Evolutionary conservation across 2,113 vertebrate genomes (phyloP), one percentile per base, ranked within the genome.

Genomic region (Zapornia atra): DNA sequence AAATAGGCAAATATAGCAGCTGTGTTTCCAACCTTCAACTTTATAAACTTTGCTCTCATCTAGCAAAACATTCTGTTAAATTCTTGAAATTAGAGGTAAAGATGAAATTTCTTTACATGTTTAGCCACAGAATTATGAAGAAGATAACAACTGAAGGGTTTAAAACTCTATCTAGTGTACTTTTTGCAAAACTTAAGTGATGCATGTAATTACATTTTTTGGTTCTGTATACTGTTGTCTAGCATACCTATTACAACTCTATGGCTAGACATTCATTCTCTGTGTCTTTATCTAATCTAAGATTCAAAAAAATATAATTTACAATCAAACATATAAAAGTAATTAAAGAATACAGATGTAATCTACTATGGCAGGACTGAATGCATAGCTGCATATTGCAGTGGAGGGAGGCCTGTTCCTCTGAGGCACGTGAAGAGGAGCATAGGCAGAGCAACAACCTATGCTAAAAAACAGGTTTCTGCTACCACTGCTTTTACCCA

Each of bases 21-120:
- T 95, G 38, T 44, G 28, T 85, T 97, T 90, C 90, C 90, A 97
- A 54, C 76, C 90, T 95, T 94, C 76, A 87, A 75, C 86, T 96
- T 95, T 9, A 36, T 84, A 95, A 97, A 93, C 31, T 96, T 96
- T 54, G 6, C 34, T 77, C 28, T 95, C n/a, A 92, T 83, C 18
- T 20, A 95, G 63, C 21, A 96, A 95, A 97, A 89, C 59, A 96
- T 77, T 96, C 33, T 78, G 44, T 48, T 71, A 96, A 90, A 19
- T 94, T 91, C 59, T 83, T 95, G 59, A 70, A 96, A 95, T 2
- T 81, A 10, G 54, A 86, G 33, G 57, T 89, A 92, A 96, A 87
- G 31, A 91, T 93, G 46, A 48, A 89, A 82, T 96, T 96, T 92
- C 21, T 94, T 92, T 91, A 85, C 59, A 46, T 59, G 28, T 95